These are phyloP conservation scores for Vulpes ferrilata DNA, from an alignment of 2,113 vertebrate genomes.

Conservation along the genomic window DNA sequence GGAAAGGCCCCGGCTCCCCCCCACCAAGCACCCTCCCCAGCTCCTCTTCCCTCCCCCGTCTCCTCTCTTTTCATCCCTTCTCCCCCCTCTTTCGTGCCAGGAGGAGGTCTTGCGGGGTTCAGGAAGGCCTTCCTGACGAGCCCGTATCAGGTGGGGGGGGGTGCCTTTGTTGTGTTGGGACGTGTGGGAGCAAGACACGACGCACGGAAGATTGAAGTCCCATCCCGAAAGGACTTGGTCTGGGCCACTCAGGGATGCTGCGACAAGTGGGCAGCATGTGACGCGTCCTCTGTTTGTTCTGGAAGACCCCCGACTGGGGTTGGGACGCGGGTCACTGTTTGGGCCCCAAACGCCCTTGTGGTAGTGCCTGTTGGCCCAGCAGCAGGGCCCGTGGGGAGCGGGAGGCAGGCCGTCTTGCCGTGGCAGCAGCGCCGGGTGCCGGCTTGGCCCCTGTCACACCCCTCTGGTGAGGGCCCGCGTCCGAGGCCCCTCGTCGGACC, in stretches of 20 bases:
- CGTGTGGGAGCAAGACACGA: accelerated
- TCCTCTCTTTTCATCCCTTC: accelerated
- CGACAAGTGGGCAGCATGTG: not conserved
- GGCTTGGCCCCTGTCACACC: not conserved
- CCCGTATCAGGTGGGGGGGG: accelerated
- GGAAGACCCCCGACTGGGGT: not conserved
- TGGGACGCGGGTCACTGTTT: not conserved
- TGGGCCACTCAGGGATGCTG: accelerated
- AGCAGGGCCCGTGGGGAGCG: not conserved
- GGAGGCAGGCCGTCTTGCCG: not conserved
- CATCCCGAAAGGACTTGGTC: accelerated
- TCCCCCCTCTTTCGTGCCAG: accelerated
- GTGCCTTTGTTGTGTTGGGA: too few species aligned
- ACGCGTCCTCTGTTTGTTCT: not conserved
- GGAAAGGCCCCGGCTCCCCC: too few species aligned
- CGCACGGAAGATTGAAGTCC: accelerated
- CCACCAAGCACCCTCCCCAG: too few species aligned
- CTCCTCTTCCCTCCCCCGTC: accelerated
- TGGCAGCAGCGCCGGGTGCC: not conserved
- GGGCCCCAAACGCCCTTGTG: not conserved
- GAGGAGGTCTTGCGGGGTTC: not conserved
- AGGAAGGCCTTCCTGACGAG: not conserved
- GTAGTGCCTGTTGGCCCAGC: not conserved
- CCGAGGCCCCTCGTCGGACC: accelerated
- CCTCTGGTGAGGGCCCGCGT: accelerated